Conservation (phyloP, 2,113 vertebrate genomes). For the Saguinus imperator region DNA sequence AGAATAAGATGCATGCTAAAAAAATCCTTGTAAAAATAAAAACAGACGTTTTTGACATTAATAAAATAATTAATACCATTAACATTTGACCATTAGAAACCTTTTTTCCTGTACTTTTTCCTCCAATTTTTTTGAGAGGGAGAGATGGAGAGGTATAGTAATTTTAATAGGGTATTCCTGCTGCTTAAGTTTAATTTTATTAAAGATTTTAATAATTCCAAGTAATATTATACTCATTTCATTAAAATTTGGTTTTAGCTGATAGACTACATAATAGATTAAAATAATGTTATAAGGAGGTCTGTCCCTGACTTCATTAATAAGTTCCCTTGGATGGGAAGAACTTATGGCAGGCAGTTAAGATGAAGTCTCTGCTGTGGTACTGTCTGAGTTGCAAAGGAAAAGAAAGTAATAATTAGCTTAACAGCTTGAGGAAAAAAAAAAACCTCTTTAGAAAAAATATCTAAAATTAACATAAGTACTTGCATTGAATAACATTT, state of each 20-base stretch:
- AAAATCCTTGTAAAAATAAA: conserved; percentile 2
- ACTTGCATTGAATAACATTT: conserved; percentile 26
- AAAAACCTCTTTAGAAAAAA: conserved; percentile 11
- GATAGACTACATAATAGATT: neutral
- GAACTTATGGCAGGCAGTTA: neutral
- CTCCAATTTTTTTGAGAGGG: neutral
- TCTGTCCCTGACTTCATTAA: neutral
- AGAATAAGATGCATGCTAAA: neutral
- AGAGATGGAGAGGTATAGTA: neutral
- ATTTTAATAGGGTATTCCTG: conserved; percentile 35
- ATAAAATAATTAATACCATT: neutral
- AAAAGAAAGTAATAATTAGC: conserved; percentile 33
- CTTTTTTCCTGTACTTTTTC: neutral
- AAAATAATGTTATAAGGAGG: neutral
- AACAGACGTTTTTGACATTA: neutral
- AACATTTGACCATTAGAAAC: neutral
- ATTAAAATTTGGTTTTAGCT: conserved; percentile 27
- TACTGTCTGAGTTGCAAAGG: neutral
- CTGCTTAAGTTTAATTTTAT: neutral
- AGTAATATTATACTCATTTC: neutral
- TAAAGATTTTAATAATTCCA: conserved; percentile 45
- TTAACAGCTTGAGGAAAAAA: neutral
- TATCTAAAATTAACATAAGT: conserved; percentile 24
- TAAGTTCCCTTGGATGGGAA: neutral
- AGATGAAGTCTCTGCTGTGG: neutral